Evolutionary conservation across 2,888 invertebrate genomes (phyloP).

Genomic region (Sycophila texana): DNA sequence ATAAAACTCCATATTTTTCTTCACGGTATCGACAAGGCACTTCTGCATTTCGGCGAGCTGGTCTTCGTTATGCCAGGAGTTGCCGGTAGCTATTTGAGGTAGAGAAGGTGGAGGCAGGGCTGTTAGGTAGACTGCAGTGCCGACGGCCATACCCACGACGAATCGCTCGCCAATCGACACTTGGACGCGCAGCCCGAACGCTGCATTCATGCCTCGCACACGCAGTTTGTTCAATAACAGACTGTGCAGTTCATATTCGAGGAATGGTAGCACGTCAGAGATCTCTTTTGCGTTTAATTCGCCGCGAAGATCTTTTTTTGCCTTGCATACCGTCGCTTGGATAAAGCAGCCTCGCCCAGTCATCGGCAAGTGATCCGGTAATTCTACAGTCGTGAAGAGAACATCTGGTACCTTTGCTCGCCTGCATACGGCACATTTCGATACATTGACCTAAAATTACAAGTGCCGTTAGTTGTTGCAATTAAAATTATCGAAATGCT

Average conservation of each 20-base stretch:
- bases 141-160: conserved; percentile 91
- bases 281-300: conserved; percentile 95
- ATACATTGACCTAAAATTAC: conserved; percentile 82
- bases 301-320: conserved; percentile 86
- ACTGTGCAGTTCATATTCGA: conserved; percentile 96
- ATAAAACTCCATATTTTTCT: conserved; percentile 84
- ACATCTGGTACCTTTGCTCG: conserved; percentile 93
- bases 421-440: conserved; percentile 83
- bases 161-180: conserved; percentile 89
- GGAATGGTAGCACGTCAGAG: conserved; percentile 94
- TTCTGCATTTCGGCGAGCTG: conserved; percentile 83
- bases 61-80: conserved; percentile 81
- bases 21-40: conserved; percentile 83
- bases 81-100: conserved; percentile 82
- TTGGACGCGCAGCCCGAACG: conserved; percentile 88
- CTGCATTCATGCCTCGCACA: conserved; percentile 95
- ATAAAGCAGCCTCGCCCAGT: conserved; percentile 84
- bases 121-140: conserved; percentile 88
- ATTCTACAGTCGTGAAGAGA: conserved; percentile 91
- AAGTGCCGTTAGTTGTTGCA: background rate
- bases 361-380: conserved; percentile 85
- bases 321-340: conserved; percentile 86
- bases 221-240: conserved; percentile 92
- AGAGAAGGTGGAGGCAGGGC: conserved; percentile 86
- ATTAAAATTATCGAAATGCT: background rate